Evolutionary conservation across 1,140 invertebrate species (phyloP), one percentile per base, ranked within the genome.

Genomic region (Drosophila kikkawai): DNA sequence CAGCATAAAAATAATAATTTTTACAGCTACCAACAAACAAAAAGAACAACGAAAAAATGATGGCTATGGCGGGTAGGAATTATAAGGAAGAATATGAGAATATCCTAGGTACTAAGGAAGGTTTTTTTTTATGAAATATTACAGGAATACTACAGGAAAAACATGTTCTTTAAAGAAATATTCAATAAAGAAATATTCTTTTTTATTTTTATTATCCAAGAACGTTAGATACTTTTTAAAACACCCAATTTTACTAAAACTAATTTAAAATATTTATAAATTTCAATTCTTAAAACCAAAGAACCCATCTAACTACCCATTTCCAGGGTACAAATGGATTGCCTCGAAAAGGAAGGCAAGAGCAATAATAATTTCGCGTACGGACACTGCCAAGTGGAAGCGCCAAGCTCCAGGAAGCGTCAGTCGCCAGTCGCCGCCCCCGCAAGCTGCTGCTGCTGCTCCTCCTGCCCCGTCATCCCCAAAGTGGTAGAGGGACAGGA

Each of bases 331-430:
- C 39, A 51, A 73, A 73, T 58, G 58, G 69, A 73, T 73, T 60
- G 69, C 69, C 44, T 15, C 11, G 48, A 61, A 55, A 48, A 69
- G 79, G 80, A 83, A 77, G 80, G 65, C 77, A 84, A 55, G 58
- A 78, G 78, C 80, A 88, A 88, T 88, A 88, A 88, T 88, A 88
- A 88, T 90, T 79, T 84, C 81, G 78, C 80, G 83, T 83, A 79
- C 67, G 75, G 75, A 79, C 75, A 79, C 69, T 80, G 80, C 51
- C 85, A 76, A 78, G 83, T 80, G 76, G 82, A 66, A 71, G 81
- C 50, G 66, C 69, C 82, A 66, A 71, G 81, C 50, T 77, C 55
- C 82, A 87, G 85, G 84, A 84, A 88, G 85, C 84, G 76, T 80
- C 69, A 69, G 77, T 88, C 84, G 84, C 79, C 69, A 73, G 70